phyloP scores from a whole-genome alignment of 1,140 invertebrate species.

The Nebria ingens region DNA sequence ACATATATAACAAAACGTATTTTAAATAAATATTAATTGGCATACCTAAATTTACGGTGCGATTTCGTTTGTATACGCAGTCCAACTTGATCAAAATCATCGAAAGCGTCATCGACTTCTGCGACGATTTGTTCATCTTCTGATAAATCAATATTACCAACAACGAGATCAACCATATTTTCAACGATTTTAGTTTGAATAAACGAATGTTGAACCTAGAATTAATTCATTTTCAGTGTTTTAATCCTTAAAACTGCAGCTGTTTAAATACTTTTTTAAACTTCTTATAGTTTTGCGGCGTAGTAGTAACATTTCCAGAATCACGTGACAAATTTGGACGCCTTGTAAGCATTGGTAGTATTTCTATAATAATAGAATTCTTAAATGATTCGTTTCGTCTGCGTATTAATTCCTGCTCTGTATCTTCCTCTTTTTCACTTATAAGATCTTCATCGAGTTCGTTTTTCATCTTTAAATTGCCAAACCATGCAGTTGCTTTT shows the following conservation, averaged over 20 bases:
- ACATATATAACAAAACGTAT: no score
- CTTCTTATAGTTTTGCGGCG: neutral
- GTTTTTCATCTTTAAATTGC: no score
- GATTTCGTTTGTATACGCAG: no score
- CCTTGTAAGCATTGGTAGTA: neutral
- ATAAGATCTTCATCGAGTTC: neutral
- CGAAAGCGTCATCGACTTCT: neutral
- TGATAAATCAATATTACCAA: neutral
- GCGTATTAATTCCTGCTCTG: neutral
- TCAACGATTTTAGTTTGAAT: neutral
- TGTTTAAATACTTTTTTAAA: neutral
- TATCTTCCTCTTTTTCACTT: neutral
- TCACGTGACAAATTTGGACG: neutral
- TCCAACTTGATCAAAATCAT: neutral
- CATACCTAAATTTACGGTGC: no score
- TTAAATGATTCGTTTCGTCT: neutral
- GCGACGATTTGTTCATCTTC: neutral
- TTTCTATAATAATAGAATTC: neutral
- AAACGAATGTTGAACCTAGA: no score
- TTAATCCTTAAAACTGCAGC: neutral
- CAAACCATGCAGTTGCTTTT: neutral
- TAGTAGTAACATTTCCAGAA: neutral
- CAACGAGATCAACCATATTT: neutral
- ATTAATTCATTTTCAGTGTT: no score
- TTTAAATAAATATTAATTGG: no score